Conservation (phyloP, 2,888 invertebrate genomes). For the Apamea sordens region DNA sequence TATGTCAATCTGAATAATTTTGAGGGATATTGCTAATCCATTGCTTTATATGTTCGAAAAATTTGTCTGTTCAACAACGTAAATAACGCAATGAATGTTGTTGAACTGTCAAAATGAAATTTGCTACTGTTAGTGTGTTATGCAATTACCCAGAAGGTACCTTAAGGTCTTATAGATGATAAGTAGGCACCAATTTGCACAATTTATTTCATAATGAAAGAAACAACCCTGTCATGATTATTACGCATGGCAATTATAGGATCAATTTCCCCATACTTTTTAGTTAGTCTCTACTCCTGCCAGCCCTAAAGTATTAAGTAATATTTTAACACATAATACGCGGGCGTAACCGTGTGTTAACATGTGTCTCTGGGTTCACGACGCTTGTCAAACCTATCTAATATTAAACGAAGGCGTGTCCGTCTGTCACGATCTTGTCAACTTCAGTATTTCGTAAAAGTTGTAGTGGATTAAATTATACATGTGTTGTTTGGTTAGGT, state of each 20-base stretch:
- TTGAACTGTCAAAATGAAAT: no score
- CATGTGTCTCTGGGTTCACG: conserved; percentile 68
- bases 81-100: no score
- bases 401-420: conserved; percentile 66
- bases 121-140: no score
- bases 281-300: not conserved
- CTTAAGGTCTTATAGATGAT: not conserved
- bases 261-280: not conserved
- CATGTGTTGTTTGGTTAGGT: not conserved
- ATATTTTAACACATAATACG: conserved; percentile 75
- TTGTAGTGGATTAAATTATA: conserved; percentile 2
- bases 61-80: no score
- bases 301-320: conserved; percentile 69
- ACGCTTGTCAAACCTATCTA: conserved; percentile 60
- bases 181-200: not conserved
- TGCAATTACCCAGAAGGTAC: no score
- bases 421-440: conserved; percentile 52
- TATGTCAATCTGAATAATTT: no score
- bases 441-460: conserved; percentile 21
- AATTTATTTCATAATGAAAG: not conserved
- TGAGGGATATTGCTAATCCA: no score
- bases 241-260: no score
- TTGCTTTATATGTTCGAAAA: no score
- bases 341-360: conserved; percentile 64
- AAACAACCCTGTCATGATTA: not conserved